Evolutionary conservation across 2,888 invertebrate species (phyloP).

Genomic region (Halictus ligatus): DNA sequence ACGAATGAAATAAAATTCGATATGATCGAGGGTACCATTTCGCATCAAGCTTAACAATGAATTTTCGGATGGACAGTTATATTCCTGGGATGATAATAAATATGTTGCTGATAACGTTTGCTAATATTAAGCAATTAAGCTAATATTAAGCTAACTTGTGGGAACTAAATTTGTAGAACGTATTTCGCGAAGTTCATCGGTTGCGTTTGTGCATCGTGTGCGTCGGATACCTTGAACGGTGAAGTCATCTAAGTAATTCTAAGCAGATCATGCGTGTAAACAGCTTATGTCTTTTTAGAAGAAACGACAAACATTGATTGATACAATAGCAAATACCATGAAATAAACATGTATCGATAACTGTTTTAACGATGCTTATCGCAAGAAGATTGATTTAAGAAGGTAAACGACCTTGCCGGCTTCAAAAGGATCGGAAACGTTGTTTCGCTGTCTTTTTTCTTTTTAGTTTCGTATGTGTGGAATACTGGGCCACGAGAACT

Average conservation of each 20-base stretch:
- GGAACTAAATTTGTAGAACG: not conserved
- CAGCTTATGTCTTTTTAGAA: not conserved
- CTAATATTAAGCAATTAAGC: too few relatives aligned
- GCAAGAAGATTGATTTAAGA: not conserved
- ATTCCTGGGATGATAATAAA: too few relatives aligned
- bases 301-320: not conserved
- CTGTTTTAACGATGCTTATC: not conserved
- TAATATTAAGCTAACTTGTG: too few relatives aligned
- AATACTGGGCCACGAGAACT: not conserved
- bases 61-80: too few relatives aligned
- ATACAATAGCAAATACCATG: not conserved
- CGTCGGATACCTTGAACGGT: not conserved
- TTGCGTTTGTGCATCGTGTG: not conserved
- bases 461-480: not conserved
- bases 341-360: not conserved
- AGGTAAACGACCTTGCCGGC: not conserved
- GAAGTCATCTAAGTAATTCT: conserved; percentile 3
- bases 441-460: not conserved
- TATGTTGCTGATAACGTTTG: too few relatives aligned
- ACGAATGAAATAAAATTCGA: too few relatives aligned
- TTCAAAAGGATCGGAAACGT: not conserved
- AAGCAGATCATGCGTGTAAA: not conserved
- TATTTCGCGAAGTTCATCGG: not conserved
- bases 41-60: too few relatives aligned
- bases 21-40: too few relatives aligned